A percentile compares a stretch with the other conserved stretches of the same genome.
These are phyloP conservation scores for Cydia strobilella DNA, from an alignment of 1,140 invertebrate species.

Conservation along the genomic window DNA sequence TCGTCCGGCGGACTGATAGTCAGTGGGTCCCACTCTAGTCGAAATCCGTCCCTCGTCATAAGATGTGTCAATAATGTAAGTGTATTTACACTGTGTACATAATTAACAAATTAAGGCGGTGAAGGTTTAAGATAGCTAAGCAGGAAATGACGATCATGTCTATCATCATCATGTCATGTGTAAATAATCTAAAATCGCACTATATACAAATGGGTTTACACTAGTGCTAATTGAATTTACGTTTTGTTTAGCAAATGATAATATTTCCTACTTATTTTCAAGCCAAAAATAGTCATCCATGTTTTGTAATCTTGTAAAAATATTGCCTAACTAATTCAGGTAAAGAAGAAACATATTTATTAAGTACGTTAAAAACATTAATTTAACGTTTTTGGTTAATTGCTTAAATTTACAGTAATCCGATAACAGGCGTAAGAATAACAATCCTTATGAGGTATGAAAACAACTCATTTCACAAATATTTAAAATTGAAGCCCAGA, in stretches of 20 bases:
- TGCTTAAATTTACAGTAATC: constrained; percentile 14
- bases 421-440: not conserved
- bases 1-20: no score
- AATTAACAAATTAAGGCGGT: not conserved
- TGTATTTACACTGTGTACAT: no score
- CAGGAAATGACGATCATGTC: not conserved
- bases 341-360: not conserved
- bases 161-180: no score
- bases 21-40: no score
- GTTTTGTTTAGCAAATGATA: no score
- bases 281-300: not conserved
- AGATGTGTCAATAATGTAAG: not conserved
- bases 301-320: no score
- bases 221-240: no score
- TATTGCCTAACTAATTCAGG: no score
- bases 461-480: constrained; percentile 7
- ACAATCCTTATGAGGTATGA: constrained; percentile 8
- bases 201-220: no score
- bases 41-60: not conserved
- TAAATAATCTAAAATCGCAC: not conserved
- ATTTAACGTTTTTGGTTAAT: constrained; percentile 15
- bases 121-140: not conserved
- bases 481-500: constrained; percentile 14
- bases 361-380: not conserved
- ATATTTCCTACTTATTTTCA: not conserved